A percentile compares a stretch with the other conserved stretches of the same genome.
Conservation (phyloP, 2,797 vertebrate species). For the Acanthornis magna region DNA sequence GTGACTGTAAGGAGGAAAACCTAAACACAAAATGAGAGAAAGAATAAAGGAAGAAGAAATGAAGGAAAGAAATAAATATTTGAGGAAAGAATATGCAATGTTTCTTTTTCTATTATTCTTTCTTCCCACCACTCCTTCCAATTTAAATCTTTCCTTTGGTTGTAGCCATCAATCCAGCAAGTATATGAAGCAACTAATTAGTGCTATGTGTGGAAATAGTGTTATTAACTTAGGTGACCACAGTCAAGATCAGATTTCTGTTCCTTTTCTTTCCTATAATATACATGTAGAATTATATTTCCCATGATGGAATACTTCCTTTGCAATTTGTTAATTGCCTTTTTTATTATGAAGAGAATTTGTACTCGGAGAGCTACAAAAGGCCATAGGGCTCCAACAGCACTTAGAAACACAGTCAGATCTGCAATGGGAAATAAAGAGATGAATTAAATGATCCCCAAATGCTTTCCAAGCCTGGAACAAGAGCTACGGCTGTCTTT, state of each 20-base stretch:
- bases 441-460: not conserved
- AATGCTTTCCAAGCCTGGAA: not conserved
- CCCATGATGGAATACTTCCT: constrained; percentile 1
- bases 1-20: not conserved
- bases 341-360: constrained; percentile 1
- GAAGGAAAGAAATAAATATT: not conserved
- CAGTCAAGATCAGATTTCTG: constrained; percentile 1
- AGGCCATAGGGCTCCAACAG: not conserved
- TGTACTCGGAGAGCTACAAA: not conserved
- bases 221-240: constrained; percentile 35
- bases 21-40: not conserved
- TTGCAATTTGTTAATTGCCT: constrained; percentile 42
- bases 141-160: not conserved
- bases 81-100: not conserved
- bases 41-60: not conserved
- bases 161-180: not conserved
- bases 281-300: not conserved
- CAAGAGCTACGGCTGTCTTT: not conserved
- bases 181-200: constrained; percentile 17
- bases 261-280: not conserved
- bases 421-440: not conserved
- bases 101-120: not conserved
- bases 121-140: not conserved
- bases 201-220: not conserved
- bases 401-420: not conserved